Evolutionary conservation across 2,113 vertebrate genomes (phyloP), one percentile per base, ranked within the genome.

Genomic region (Onychostruthus taczanowskii): DNA sequence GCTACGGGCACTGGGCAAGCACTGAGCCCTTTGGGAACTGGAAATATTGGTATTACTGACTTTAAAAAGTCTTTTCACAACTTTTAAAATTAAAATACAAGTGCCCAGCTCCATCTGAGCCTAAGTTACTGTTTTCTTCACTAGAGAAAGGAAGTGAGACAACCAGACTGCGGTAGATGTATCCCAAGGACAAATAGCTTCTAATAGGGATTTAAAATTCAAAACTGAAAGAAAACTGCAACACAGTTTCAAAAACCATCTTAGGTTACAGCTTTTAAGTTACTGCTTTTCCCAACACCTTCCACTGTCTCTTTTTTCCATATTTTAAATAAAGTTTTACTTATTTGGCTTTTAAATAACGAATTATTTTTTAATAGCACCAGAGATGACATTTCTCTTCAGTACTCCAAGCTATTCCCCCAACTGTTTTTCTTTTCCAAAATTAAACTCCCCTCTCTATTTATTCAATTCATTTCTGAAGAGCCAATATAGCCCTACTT

Each of bases 341-440:
- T 58, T 82, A 41, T 61, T 82, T 79, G 31, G 13, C 27, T 94
- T 91, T 94, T 33, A 90, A 90, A 44, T 63, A 74, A 76, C 19
- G 50, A 67, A 63, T 68, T 64, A 31, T 30, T 76, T 68, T 94
- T 91, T 81, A 94, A 74, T 59, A 95, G 77, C 68, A 43, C 23
- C 30, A 87, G n/a, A 66, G 23, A 73, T 39, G 16, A 62, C 61
- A 66, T 85, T 87, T 70, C 50, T 73, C 20, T 59, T 58, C 26
- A 27, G 12, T 7, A 49, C 33, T 73, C 52, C 22, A 62, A 90
- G 43, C 46, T 70, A 39, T 67, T 84, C 67, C 68, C 44, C n/a
- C 26, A 72, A 43, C 7, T 26, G 20, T 12, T 27, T 61, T 27
- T 44, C 7, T 37, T 61, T 37, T 27, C 9, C n/a, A 33, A 58